Evolutionary conservation across 92 coral and sea anemone genomes (phyloP).

Genomic region (Paramuricea clavata): DNA sequence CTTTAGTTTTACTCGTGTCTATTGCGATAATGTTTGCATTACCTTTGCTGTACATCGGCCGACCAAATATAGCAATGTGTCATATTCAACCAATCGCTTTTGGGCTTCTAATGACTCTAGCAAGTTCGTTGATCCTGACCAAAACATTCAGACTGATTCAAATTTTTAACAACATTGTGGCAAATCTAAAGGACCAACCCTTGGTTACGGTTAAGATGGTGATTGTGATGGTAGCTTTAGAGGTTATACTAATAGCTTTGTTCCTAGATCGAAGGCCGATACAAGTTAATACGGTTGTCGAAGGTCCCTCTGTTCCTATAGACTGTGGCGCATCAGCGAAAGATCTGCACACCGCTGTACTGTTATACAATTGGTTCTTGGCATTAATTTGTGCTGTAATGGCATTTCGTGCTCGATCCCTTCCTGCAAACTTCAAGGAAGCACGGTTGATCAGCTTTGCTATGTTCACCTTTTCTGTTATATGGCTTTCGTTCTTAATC

Average conservation of each 20-base stretch:
- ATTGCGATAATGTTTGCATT: slow-evolving; percentile 79
- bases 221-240: slow-evolving; percentile 52
- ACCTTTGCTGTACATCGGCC: slow-evolving; percentile 78
- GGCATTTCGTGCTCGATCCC: slow-evolving; percentile 91
- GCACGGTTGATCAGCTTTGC: slow-evolving; percentile 89
- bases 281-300: slow-evolving; percentile 69
- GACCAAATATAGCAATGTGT: slow-evolving; percentile 74
- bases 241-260: slow-evolving; percentile 53
- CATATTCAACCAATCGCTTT: slow-evolving; percentile 79
- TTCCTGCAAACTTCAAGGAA: slow-evolving; percentile 96
- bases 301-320: slow-evolving; percentile 74
- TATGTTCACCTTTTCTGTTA: slow-evolving; percentile 94
- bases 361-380: slow-evolving; percentile 91
- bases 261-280: slow-evolving; percentile 79
- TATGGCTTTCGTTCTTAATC: slow-evolving; percentile 80
- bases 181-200: slow-evolving; percentile 66
- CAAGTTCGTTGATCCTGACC: slow-evolving; percentile 91
- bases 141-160: slow-evolving; percentile 88
- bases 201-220: slow-evolving; percentile 78
- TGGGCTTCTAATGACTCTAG: slow-evolving; percentile 81
- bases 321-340: slow-evolving; percentile 89
- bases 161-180: slow-evolving; percentile 81
- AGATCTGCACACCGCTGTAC: slow-evolving; percentile 75
- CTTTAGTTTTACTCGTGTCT: slow-evolving; percentile 75
- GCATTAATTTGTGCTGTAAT: slow-evolving; percentile 86